Percentiles rank a stretch among this genome's conserved stretches.
Conservation (phyloP, 2,888 invertebrate species). For the Agonopterix alstromeriana region DNA sequence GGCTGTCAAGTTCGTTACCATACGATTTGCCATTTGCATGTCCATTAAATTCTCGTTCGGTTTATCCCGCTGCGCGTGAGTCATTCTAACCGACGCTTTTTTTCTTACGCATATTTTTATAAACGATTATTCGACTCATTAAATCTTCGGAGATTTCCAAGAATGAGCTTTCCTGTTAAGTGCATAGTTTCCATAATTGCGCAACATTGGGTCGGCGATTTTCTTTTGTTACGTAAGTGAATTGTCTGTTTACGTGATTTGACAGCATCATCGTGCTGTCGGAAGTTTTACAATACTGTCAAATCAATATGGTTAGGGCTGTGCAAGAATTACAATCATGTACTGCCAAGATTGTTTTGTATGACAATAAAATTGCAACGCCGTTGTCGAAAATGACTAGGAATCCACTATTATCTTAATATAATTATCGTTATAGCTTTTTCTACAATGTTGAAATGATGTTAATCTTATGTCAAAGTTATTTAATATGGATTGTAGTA, state of each 20-base stretch:
- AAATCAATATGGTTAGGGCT: not conserved
- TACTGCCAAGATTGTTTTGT: not conserved
- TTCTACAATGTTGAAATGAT: too few relatives aligned
- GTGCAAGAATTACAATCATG: not conserved
- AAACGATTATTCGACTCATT: not conserved
- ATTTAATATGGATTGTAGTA: too few relatives aligned
- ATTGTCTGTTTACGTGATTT: conserved; percentile 15
- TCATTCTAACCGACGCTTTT: conserved; percentile 21
- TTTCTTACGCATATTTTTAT: not conserved
- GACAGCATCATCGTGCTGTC: conserved; percentile 8
- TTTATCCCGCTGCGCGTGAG: conserved; percentile 22
- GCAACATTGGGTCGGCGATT: conserved; percentile 25
- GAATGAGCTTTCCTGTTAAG: conserved; percentile 38
- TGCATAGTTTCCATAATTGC: conserved; percentile 25
- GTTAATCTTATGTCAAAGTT: too few relatives aligned
- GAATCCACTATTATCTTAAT: too few relatives aligned
- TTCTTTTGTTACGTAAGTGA: conserved; percentile 37
- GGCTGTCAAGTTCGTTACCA: conserved; percentile 12
- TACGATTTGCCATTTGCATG: conserved; percentile 14
- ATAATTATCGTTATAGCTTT: too few relatives aligned
- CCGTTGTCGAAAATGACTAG: not conserved
- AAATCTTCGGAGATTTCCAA: conserved; percentile 24
- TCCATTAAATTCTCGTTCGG: conserved; percentile 14
- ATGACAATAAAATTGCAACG: not conserved
- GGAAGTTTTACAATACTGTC: conserved; percentile 16